Percentiles rank a stretch among this genome's conserved stretches.
phyloP scores from a whole-genome alignment of 2,797 vertebrate species.

The Rhabdophis nuchalis region DNA sequence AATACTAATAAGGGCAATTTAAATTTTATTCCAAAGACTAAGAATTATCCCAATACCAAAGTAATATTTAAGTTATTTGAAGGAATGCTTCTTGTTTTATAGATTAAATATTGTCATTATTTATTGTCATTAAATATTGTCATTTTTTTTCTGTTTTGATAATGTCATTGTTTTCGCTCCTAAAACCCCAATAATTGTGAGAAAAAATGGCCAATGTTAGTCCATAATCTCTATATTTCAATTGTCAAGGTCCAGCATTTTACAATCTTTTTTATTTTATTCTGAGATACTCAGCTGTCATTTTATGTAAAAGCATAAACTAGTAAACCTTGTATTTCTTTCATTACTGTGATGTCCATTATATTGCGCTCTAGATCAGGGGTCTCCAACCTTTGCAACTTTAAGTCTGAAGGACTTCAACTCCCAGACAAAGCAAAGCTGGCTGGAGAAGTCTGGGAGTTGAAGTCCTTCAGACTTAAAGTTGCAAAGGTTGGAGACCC shows the following conservation, averaged over 20 bases:
- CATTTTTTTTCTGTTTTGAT: background rate
- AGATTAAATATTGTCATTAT: background rate
- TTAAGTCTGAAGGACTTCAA: too few species aligned
- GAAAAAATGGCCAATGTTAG: background rate
- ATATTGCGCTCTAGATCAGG: background rate
- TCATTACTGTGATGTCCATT: background rate
- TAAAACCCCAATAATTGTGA: background rate
- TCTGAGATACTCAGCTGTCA: background rate
- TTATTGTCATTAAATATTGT: too few species aligned
- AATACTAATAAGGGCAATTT: background rate
- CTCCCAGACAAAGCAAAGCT: too few species aligned
- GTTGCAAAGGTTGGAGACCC: too few species aligned
- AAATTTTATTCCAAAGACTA: background rate
- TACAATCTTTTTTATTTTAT: background rate
- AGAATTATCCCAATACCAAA: background rate
- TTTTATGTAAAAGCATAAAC: background rate
- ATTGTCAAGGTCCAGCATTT: background rate
- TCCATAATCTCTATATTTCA: background rate
- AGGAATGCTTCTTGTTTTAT: background rate
- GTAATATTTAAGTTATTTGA: background rate
- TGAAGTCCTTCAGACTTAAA: too few species aligned
- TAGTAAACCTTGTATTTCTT: background rate
- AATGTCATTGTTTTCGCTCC: background rate
- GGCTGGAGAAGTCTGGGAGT: too few species aligned
- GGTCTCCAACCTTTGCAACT: too few species aligned